Percentiles rank a stretch among this genome's conserved stretches.
phyloP scores from a whole-genome alignment of 2,888 invertebrate species.

The Sphinx pinastri region DNA sequence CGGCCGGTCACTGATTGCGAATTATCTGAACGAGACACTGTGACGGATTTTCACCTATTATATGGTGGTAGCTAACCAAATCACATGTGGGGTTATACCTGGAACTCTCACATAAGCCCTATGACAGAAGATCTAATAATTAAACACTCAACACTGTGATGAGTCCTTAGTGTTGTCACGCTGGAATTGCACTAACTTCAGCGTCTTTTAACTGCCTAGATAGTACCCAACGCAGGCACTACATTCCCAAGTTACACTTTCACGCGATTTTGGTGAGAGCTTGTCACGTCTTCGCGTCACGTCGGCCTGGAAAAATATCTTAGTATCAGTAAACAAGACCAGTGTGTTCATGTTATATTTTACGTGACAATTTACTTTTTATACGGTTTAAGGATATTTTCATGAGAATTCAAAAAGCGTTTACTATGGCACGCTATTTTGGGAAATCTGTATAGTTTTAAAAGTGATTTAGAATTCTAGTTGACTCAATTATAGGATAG shows the following conservation, averaged over 20 bases:
- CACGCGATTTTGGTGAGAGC: conserved; percentile 1
- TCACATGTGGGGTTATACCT: no score
- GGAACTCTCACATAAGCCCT: no score
- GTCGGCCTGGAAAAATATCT: background rate
- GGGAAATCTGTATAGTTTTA: background rate
- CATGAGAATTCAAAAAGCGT: background rate
- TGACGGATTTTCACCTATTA: no score
- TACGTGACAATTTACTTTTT: conserved; percentile 3
- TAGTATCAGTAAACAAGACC: conserved; percentile 10
- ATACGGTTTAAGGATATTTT: background rate
- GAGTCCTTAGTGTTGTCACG: background rate
- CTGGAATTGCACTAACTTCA: background rate
- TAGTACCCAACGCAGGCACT: background rate
- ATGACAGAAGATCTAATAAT: no score
- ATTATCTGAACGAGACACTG: no score
- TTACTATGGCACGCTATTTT: background rate
- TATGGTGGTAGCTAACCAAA: no score
- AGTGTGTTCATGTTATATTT: background rate
- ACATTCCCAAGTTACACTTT: conserved; percentile 16
- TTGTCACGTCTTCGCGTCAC: conserved; percentile 4
- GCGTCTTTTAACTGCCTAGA: background rate
- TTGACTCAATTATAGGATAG: background rate
- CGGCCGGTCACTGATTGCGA: no score
- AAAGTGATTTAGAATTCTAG: background rate
- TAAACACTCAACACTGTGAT: no score